Conservation (phyloP, 2,888 invertebrate genomes). For the Epiperipatus broadwayi region DNA sequence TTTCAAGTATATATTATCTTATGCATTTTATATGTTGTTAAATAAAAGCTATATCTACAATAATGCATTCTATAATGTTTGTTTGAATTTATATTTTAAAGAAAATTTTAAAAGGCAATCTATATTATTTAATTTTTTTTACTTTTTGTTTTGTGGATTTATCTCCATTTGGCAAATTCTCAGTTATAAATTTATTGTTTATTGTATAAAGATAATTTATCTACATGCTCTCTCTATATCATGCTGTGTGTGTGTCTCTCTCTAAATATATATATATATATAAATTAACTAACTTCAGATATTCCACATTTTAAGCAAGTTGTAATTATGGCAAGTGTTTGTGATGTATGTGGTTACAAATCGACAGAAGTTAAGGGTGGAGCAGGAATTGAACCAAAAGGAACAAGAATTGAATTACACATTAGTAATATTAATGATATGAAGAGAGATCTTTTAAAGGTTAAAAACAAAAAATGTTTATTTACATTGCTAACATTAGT, state of each 20-base stretch:
- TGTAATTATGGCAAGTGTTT: conserved; percentile 87
- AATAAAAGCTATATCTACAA: no score
- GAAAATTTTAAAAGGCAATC: not conserved
- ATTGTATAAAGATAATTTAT: no score
- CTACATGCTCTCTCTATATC: no score
- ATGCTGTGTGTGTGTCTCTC: no score
- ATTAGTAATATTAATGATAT: conserved; percentile 55
- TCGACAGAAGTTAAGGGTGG: conserved; percentile 94
- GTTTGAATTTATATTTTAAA: conserved; percentile 14
- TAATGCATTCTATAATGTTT: no score
- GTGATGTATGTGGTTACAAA: conserved; percentile 70
- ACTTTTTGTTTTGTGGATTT: conserved; percentile 1
- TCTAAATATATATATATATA: no score
- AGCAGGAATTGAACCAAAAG: conserved; percentile 61
- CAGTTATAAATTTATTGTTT: no score
- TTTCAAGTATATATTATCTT: no score
- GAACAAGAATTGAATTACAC: conserved; percentile 52
- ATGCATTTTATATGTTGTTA: no score
- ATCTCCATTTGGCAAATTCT: no score
- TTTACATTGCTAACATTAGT: no score
- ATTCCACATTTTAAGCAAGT: conserved; percentile 93
- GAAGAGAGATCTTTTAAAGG: conserved; percentile 78
- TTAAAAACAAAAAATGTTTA: conserved; percentile 24
- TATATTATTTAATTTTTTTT: conserved; percentile 19
- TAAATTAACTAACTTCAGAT: no score